These are phyloP conservation scores for Sinonovacula constricta DNA, from an alignment of 1,140 invertebrate species.

Conservation along the genomic window DNA sequence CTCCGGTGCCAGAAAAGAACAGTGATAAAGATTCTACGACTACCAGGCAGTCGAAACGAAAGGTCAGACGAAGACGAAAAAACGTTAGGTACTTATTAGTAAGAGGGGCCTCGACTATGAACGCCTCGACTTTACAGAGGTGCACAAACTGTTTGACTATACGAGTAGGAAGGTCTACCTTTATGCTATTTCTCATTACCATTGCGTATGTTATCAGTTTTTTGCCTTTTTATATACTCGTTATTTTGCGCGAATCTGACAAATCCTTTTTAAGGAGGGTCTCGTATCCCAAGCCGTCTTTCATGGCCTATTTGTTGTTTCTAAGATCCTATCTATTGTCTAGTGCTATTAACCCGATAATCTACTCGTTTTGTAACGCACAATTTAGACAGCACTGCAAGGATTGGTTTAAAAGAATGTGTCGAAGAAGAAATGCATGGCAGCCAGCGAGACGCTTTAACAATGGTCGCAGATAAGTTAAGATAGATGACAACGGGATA, in stretches of 20 bases:
- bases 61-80: neutral
- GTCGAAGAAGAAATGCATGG: no score
- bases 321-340: constrained; percentile 45
- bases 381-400: constrained; percentile 40
- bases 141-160: neutral
- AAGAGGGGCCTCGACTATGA: neutral
- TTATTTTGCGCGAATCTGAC: constrained; percentile 36
- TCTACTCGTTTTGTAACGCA: constrained; percentile 49
- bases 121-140: neutral
- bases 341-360: constrained; percentile 47
- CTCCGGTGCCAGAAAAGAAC: neutral
- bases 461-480: no score
- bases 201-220: constrained; percentile 40
- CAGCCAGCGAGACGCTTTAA: no score
- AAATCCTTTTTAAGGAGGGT: constrained; percentile 5
- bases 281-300: neutral
- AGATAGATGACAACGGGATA: no score
- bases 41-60: neutral
- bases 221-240: constrained; percentile 44
- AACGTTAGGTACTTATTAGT: constrained; percentile 4
- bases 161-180: constrained; percentile 28
- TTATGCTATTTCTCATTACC: constrained; percentile 47
- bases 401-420: no score
- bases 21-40: neutral
- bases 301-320: constrained; percentile 28